These are phyloP conservation scores for Nerophis ophidion DNA, from an alignment of 2,113 vertebrate genomes.

Conservation along the genomic window DNA sequence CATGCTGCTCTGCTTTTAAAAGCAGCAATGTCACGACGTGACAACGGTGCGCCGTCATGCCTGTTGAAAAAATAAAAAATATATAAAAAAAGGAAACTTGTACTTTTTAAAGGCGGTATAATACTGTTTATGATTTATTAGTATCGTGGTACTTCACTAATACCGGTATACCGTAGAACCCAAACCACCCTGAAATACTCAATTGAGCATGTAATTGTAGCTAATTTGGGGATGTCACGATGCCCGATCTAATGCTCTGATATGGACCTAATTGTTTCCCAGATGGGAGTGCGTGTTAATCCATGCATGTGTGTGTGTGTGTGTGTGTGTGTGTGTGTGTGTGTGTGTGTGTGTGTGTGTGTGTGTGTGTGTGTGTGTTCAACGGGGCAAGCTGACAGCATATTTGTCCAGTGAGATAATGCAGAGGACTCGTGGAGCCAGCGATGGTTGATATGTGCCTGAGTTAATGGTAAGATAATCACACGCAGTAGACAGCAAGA, in stretches of 20 bases:
- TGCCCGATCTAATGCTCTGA: constrained; percentile 15
- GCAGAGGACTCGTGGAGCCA: constrained; percentile 55
- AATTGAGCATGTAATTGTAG: constrained; percentile 19
- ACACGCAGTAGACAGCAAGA: constrained; percentile 50
- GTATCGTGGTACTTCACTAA: too few species aligned
- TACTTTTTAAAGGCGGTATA: too few species aligned
- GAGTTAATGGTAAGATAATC: constrained; percentile 65
- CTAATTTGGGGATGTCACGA: constrained; percentile 25
- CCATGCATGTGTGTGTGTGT: too few species aligned
- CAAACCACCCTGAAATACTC: too few species aligned
- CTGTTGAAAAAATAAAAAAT: too few species aligned
- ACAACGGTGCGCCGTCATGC: too few species aligned
- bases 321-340: neutral
- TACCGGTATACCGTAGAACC: neutral
- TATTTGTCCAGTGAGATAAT: constrained; percentile 62
- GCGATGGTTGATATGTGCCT: constrained; percentile 57
- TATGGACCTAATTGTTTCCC: too few species aligned
- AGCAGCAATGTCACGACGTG: too few species aligned
- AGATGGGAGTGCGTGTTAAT: too few species aligned
- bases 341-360: constrained; percentile 15
- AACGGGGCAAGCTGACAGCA: constrained; percentile 24
- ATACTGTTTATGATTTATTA: too few species aligned
- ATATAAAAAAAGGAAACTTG: too few species aligned
- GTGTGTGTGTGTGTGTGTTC: constrained; percentile 11
- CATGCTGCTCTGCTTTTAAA: too few species aligned